Evolutionary conservation across 2,888 invertebrate species (phyloP), one percentile per base, ranked within the genome.

Genomic region (Unio pictorum): DNA sequence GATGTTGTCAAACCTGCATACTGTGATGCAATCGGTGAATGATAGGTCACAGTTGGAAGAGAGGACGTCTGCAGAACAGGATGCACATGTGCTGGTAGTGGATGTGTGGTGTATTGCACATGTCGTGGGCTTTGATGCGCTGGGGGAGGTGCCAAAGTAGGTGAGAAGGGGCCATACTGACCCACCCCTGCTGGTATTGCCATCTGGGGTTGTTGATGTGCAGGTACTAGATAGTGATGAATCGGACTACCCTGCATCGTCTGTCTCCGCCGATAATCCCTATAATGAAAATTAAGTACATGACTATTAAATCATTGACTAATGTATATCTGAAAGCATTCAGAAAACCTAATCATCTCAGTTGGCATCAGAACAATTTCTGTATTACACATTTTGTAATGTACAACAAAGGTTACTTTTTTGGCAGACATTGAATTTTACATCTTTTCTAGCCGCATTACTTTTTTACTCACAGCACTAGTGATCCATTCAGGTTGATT

Each of bases 11-110:
- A 93, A 45, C 93, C 92, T 69, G 94, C 93, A 87, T 94, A 94
- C 89, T 87, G 87, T 6, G 85, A 84, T 62, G 81, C 81, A 20
- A 85, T 78, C 79, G 84, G 85, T n/a, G 83, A 74, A 60, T 82
- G 81, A 74, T 84, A 84, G 67, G 83, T 82, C 26, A 76, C 74
- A 7, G 77, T 78, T 20, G 84, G 79, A 30, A 83, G 81, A 20
- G 81, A 73, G 34, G 83, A 79, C 17, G 86, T 82, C 79, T 84
- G 87, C 55, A 88, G 78, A 63, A 88, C 84, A 7, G 88, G 87
- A 74, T 88, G 95, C 90, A 95, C 93, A 89, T 95, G 95, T 15
- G 95, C 95, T 74, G 95, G 95, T 84, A 95, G 90, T 62, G 95
- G 95, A 90, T 95, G 95, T 65, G 93, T 92, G 74, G 94, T 93